phyloP scores from a whole-genome alignment of 1,140 invertebrate species.

The Eumeta japonica region DNA sequence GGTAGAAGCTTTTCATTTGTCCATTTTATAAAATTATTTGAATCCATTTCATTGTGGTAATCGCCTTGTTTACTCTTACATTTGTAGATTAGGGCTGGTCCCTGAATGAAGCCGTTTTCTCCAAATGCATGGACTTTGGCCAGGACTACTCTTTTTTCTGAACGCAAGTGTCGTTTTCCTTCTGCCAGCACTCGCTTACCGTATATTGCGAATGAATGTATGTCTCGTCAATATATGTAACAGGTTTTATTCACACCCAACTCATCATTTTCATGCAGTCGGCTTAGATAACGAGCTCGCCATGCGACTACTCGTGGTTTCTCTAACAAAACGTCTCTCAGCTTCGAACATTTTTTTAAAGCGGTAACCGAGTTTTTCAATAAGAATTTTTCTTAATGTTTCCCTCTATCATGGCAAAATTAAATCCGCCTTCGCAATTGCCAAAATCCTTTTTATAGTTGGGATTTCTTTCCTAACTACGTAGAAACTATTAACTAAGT shows the following conservation, averaged over 20 bases:
- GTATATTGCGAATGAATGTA: slow-evolving; percentile 15
- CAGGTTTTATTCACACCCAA: slow-evolving; percentile 11
- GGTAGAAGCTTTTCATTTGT: slow-evolving; percentile 13
- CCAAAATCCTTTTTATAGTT: too few relatives aligned
- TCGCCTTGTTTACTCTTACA: slow-evolving; percentile 15
- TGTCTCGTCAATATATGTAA: slow-evolving; percentile 11
- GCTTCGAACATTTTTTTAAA: slow-evolving; percentile 14
- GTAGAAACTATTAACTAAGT: too few relatives aligned
- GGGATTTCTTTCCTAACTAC: too few relatives aligned
- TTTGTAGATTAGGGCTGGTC: slow-evolving; percentile 16
- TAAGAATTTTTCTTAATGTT: slow-evolving; percentile 10
- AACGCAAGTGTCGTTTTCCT: slow-evolving; percentile 5
- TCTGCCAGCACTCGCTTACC: slow-evolving; percentile 13
- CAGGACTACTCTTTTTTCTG: slow-evolving; percentile 10
- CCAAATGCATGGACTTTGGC: slow-evolving; percentile 15
- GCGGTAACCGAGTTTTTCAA: slow-evolving; percentile 9
- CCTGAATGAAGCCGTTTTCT: slow-evolving; percentile 18
- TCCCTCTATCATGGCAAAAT: slow-evolving; percentile 9
- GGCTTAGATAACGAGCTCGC: background rate
- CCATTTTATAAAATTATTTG: slow-evolving; percentile 16
- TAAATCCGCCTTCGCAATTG: too few relatives aligned
- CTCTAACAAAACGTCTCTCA: slow-evolving; percentile 8
- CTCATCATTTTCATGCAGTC: slow-evolving; percentile 14
- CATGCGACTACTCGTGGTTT: slow-evolving; percentile 10
- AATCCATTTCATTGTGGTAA: slow-evolving; percentile 20